Conservation (phyloP, 2,797 vertebrate species). For the Botia almorhae region DNA sequence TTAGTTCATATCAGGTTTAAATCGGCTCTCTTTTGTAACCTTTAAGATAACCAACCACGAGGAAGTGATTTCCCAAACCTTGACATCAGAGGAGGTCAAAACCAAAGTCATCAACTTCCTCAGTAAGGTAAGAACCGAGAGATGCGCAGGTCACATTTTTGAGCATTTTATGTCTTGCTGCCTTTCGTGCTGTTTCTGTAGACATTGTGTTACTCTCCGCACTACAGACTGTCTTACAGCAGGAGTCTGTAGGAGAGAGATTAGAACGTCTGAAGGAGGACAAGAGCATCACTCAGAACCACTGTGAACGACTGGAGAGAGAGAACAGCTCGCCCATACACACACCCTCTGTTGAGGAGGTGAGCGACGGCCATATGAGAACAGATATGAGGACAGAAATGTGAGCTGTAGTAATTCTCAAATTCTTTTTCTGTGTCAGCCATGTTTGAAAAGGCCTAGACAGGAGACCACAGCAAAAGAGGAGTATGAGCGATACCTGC, state of each 20-base stretch:
- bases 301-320: slow-evolving; percentile 63
- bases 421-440: slow-evolving; percentile 70
- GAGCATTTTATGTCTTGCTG: not conserved
- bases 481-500: slow-evolving; percentile 80
- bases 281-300: slow-evolving; percentile 66
- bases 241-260: slow-evolving; percentile 74
- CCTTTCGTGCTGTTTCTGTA: not conserved
- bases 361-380: not conserved
- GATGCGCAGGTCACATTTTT: not conserved
- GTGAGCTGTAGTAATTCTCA: not conserved
- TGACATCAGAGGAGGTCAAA: slow-evolving; percentile 85
- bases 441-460: slow-evolving; percentile 82
- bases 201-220: slow-evolving; percentile 12
- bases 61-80: slow-evolving; percentile 88
- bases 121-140: slow-evolving; percentile 83
- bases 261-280: slow-evolving; percentile 80
- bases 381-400: not conserved
- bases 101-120: slow-evolving; percentile 88
- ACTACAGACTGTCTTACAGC: slow-evolving; percentile 66
- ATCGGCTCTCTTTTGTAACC: not conserved
- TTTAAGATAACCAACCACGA: slow-evolving; percentile 90
- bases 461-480: slow-evolving; percentile 76
- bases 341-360: slow-evolving; percentile 42
- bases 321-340: slow-evolving; percentile 21
- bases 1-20: not conserved